A percentile compares a stretch with the other conserved stretches of the same genome.
Conservation (phyloP, 2,113 vertebrate species). For the Spermophilus dauricus region DNA sequence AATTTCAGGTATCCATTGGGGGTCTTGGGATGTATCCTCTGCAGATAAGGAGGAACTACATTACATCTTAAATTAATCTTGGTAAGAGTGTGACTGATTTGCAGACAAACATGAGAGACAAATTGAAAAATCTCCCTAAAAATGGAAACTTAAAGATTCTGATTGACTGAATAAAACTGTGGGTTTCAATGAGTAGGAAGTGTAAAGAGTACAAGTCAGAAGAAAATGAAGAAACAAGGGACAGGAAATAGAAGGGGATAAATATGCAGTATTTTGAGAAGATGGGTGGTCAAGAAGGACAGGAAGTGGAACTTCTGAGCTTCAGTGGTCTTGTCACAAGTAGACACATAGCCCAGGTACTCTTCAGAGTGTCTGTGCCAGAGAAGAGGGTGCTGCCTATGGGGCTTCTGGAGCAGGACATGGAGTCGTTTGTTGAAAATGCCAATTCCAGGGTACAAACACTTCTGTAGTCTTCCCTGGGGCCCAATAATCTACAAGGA, state of each 20-base stretch:
- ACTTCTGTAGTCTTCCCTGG: not conserved
- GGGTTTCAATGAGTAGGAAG: constrained; percentile 2
- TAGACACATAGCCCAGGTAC: not conserved
- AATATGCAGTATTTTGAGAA: not conserved
- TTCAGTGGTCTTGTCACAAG: not conserved
- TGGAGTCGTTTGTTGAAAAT: not conserved
- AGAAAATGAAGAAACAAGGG: not conserved
- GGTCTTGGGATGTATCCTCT: not conserved
- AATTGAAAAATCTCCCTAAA: constrained; percentile 24
- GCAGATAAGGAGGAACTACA: not conserved
- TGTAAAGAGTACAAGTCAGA: not conserved
- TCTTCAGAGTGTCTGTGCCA: not conserved
- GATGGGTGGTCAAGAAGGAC: not conserved
- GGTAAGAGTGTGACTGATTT: not conserved
- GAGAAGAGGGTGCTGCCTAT: rapidly evolving
- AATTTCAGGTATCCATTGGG: not conserved
- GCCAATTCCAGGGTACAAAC: not conserved
- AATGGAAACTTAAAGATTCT: not conserved
- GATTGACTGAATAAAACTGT: not conserved
- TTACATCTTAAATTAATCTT: not conserved
- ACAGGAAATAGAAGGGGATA: not conserved
- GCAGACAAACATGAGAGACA: not conserved
- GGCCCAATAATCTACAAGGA: not conserved
- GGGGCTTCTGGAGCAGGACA: not conserved
- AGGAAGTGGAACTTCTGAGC: not conserved